Conservation (phyloP, 2,888 invertebrate genomes). For the Polietes domitor region DNA sequence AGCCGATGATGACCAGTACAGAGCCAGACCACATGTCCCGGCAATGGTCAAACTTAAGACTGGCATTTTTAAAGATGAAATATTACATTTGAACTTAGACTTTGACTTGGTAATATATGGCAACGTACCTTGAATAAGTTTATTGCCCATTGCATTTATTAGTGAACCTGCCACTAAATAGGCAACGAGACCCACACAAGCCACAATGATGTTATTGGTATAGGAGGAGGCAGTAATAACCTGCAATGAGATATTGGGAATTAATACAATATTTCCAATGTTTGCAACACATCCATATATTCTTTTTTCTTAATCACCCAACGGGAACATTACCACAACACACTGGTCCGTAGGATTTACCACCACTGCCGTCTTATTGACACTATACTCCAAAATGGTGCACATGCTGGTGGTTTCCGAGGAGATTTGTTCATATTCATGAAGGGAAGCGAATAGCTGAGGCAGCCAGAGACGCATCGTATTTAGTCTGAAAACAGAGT, state of each 20-base stretch:
- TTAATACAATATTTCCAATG: too few relatives aligned
- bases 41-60: conserved; percentile 79
- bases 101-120: not conserved
- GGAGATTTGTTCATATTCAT: conserved; percentile 78
- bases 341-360: conserved; percentile 13
- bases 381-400: conserved; percentile 75
- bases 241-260: conserved; percentile 47
- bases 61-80: conserved; percentile 54
- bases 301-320: too few relatives aligned
- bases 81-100: not conserved
- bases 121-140: conserved; percentile 81
- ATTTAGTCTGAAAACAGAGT: conserved; percentile 83
- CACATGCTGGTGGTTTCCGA: conserved; percentile 72
- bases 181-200: conserved; percentile 83
- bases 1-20: conserved; percentile 82
- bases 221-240: conserved; percentile 82
- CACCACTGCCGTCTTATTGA: conserved; percentile 73
- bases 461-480: conserved; percentile 94
- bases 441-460: conserved; percentile 89
- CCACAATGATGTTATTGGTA: conserved; percentile 85
- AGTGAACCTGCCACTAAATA: conserved; percentile 83
- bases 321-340: conserved; percentile 50
- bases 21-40: conserved; percentile 81
- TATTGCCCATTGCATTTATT: conserved; percentile 82
- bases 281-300: too few relatives aligned